Base-by-base conservation (phyloP, 2,113 vertebrate genomes). In the Smithornis capensis region DNA sequence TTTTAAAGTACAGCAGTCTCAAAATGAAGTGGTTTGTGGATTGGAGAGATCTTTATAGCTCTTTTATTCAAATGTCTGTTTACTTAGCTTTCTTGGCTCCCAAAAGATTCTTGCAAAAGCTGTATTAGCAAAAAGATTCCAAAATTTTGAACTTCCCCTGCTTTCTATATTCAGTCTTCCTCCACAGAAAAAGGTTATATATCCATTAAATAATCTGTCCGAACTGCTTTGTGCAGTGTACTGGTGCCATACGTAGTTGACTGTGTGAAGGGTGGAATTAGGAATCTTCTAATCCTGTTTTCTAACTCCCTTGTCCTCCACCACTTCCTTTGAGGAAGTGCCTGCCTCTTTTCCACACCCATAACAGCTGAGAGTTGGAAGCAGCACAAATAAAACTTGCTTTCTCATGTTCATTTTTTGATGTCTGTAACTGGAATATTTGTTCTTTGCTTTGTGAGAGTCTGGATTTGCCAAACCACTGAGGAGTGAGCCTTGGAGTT, bases 291-390 rank as follows among this genome's bases (percentile, higher is more conserved):
- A 80, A 79, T 80, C 59, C 75, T 86, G 40, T 93, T 94, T 87
- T 87, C 33, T 37, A 74, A 16, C n/a, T 80, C 44, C 27, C 60
- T 90, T 91, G 63, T 85, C 73, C 4, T 47, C 42, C 10, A 87
- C 82, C 7, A n/a, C 78, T 91, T 95, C 76, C 89, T 89, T 76
- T 3, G 14, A 81, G 92, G 82, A 97, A 89, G 80, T 71, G 64
- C 49, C 29, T 94, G 44, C 40, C 45, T 89, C 57, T 92, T 91
- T 95, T 95, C 84, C 78, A 89, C 89, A 68, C 67, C 67, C 78
- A 11, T 75, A 69, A 28, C 8, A 86, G 60, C 52, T 83, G 71
- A 83, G 69, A 83, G 22, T 90, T 96, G 85, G 71, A 96, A 93
- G 73, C 75, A 92, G 35, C 68, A 91, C 71, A 90, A 87, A 71